Evolutionary conservation across 2,888 invertebrate genomes (phyloP).

Genomic region (Orgyia antiqua): DNA sequence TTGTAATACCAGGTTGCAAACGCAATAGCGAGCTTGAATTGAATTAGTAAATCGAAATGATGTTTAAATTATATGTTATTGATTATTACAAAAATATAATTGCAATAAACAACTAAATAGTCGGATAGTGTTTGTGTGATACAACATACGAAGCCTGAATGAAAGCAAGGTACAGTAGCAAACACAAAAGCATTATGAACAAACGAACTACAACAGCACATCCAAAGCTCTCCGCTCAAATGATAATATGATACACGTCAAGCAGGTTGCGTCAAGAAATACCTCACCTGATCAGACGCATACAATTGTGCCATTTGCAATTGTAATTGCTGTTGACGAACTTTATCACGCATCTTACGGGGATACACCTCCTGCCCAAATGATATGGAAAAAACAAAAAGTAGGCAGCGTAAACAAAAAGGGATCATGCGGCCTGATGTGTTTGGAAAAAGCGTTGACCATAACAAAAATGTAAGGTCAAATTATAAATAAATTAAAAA

Average conservation of each 20-base stretch:
- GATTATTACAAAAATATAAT: slow-evolving; percentile 17
- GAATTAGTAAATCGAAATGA: slow-evolving; percentile 27
- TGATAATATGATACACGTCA: slow-evolving; percentile 50
- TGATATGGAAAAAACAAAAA: slow-evolving; percentile 77
- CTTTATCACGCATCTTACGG: slow-evolving; percentile 89
- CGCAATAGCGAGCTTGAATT: slow-evolving; percentile 24
- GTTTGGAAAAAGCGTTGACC: slow-evolving; percentile 51
- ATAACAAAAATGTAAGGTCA: slow-evolving; percentile 34
- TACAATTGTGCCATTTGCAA: slow-evolving; percentile 78
- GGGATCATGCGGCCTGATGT: slow-evolving; percentile 66
- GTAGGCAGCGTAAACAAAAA: slow-evolving; percentile 76
- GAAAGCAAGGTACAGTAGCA: slow-evolving; percentile 50
- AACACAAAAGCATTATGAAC: slow-evolving; percentile 55
- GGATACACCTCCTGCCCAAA: slow-evolving; percentile 87
- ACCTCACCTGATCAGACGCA: slow-evolving; percentile 76
- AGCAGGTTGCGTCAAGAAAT: slow-evolving; percentile 68
- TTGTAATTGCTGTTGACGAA: slow-evolving; percentile 82
- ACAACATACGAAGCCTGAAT: slow-evolving; percentile 39
- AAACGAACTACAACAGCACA: slow-evolving; percentile 70
- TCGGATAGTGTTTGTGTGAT: too few relatives aligned
- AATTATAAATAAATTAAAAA: slow-evolving; percentile 18
- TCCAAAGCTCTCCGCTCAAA: slow-evolving; percentile 64
- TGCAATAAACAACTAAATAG: too few relatives aligned
- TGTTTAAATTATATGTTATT: slow-evolving; percentile 20
- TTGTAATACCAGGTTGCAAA: too few relatives aligned